These are phyloP conservation scores for Notodonta ziczac DNA, from an alignment of 2,888 invertebrate genomes.

Conservation along the genomic window DNA sequence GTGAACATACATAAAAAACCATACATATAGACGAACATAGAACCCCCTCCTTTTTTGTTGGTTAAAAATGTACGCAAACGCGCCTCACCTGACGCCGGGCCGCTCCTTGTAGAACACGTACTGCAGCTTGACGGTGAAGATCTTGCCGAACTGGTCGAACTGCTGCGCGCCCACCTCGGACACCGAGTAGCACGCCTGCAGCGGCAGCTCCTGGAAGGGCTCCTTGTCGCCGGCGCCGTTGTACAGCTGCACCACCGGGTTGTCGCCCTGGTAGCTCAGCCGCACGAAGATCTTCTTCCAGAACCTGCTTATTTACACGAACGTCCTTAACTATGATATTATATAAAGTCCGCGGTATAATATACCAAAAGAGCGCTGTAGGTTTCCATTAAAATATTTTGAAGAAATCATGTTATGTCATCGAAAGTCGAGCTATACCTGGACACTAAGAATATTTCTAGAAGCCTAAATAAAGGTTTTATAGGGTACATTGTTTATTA, in stretches of 20 bases:
- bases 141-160: constrained; percentile 99
- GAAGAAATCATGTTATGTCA: background rate
- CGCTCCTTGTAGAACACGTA: constrained; percentile 99
- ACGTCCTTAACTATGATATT: too few relatives aligned
- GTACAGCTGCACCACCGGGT: constrained; percentile 93
- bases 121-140: constrained; percentile 98
- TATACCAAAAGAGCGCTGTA: too few relatives aligned
- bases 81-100: constrained; percentile 90
- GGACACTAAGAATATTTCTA: too few relatives aligned
- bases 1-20: too few relatives aligned
- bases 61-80: background rate
- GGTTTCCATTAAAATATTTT: too few relatives aligned
- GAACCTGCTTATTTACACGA: constrained; percentile 79
- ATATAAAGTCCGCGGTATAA: too few relatives aligned
- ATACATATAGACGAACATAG: too few relatives aligned
- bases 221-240: constrained; percentile 94
- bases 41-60: too few relatives aligned
- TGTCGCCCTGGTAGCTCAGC: constrained; percentile 91
- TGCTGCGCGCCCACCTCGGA: constrained; percentile 98
- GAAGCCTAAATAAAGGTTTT: too few relatives aligned
- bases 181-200: constrained; percentile 97
- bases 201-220: constrained; percentile 96
- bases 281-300: constrained; percentile 99
- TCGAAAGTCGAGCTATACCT: background rate
- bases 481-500: too few relatives aligned